Base-by-base conservation (phyloP, 2,797 vertebrate genomes). In the Astyanax mexicanus region DNA sequence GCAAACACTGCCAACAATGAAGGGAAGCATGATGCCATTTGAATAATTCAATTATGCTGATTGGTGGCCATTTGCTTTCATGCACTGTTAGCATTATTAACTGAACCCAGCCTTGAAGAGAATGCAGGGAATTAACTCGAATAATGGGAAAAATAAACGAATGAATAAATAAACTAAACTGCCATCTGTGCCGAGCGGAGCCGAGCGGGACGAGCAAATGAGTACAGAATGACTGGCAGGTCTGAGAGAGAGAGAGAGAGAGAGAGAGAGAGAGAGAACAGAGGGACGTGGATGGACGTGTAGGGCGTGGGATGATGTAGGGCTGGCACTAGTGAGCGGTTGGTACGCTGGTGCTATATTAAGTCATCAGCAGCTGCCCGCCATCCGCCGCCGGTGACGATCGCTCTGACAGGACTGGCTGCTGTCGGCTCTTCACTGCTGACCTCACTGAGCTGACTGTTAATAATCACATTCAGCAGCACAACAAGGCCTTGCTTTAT, bases 191-290 rank as follows among this genome's bases (percentile, higher is more conserved):
- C 23, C 17, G 51, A 66, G 55, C 37, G 54, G 45, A 85, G 81
- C 81, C 84, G 86, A 79, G 64, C 78, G 57, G 35, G 66, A 72
- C 57, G 40, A 27, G 29, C 66, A 27, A 72, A 29, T 25, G 54
- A 15, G 23, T 72, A 61, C 75, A 61, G 17, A 49, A 80, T 75
- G 78, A 80, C 51, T 67, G 73, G 72, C 61, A 72, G 52, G 54
- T 60, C 29, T 57, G 12, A 67, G 40, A 42, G 70, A 27, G 29
- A 44, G 32, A 27, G 47, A 17, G 17, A 11, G 40, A 72, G 57
- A 68, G 21, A 42, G 17, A 55, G 54, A 21, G 15, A 23, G 37
- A 55, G 45, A 67, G 38, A 67, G 21, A 10, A 55, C 45, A 67
- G 38, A 67, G 21, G 10, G 19, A 51, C 19, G n/a, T 9, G 3